Evolutionary conservation across 2,797 vertebrate species (phyloP).

Genomic region (Xyrichtys novacula): DNA sequence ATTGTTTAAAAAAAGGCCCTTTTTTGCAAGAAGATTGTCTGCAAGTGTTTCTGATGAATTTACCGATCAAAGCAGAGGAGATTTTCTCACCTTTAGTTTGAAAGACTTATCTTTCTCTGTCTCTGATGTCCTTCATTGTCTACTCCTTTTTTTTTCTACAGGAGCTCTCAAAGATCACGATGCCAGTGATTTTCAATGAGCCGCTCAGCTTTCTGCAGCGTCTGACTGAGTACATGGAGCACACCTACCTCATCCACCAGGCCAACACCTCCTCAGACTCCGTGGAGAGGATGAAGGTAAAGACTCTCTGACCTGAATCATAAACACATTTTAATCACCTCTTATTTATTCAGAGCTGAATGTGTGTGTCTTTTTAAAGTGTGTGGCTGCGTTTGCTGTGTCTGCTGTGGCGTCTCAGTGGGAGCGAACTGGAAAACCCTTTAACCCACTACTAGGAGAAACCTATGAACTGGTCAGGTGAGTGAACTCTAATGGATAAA

Average conservation of each 20-base stretch:
- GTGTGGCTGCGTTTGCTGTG: conserved; percentile 96
- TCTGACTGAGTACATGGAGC: conserved; percentile 98
- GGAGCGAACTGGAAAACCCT: conserved; percentile 98
- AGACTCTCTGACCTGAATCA: neutral
- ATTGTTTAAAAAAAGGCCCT: no score
- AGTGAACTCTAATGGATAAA: conserved; percentile 1
- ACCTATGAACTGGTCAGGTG: conserved; percentile 96
- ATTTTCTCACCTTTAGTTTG: no score
- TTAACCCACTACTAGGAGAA: conserved; percentile 97
- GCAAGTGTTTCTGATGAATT: no score
- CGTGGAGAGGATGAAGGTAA: conserved; percentile 96
- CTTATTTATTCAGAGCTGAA: neutral
- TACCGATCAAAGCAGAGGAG: no score
- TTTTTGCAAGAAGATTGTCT: no score
- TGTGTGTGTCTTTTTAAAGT: conserved; percentile 75
- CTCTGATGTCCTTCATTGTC: conserved; percentile 13
- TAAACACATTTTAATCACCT: neutral
- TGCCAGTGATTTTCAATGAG: conserved; percentile 99
- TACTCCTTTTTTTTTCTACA: conserved; percentile 61
- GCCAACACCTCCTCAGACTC: conserved; percentile 90
- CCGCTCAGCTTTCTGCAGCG: conserved; percentile 97
- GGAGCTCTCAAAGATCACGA: conserved; percentile 98
- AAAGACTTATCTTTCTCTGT: no score
- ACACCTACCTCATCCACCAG: conserved; percentile 96
- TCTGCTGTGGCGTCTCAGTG: conserved; percentile 98